A percentile compares a stretch with the other conserved stretches of the same genome.
These are phyloP conservation scores for Xerus rutilus DNA, from an alignment of 2,797 vertebrate species.

Conservation along the genomic window DNA sequence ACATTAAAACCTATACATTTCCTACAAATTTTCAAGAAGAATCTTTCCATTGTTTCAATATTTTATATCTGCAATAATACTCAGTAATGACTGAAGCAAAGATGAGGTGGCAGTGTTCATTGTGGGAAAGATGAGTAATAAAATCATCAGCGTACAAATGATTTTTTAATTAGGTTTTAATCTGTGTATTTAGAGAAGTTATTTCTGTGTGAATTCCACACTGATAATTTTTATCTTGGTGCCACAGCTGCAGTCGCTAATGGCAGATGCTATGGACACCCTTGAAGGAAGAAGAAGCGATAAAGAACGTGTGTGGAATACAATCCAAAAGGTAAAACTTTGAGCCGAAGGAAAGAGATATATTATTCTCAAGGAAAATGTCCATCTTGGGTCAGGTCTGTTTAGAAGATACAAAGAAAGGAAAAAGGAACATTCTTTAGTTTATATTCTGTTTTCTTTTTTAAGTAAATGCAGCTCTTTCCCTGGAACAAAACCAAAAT, in stretches of 20 bases:
- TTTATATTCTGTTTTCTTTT: conserved; percentile 6
- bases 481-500: conserved; percentile 13
- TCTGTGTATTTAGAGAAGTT: conserved; percentile 92
- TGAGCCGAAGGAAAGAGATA: conserved; percentile 70
- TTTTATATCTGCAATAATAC: conserved; percentile 83
- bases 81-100: conserved; percentile 82
- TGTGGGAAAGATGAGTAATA: conserved; percentile 91
- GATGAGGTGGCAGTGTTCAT: conserved; percentile 86
- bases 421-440: neutral
- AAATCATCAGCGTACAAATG: conserved; percentile 94
- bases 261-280: conserved; percentile 92
- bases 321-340: conserved; percentile 89
- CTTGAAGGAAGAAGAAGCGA: conserved; percentile 89
- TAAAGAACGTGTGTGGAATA: conserved; percentile 89
- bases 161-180: conserved; percentile 96
- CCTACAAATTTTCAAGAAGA: conserved; percentile 82
- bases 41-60: conserved; percentile 81
- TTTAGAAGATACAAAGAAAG: conserved; percentile 71
- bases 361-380: conserved; percentile 74
- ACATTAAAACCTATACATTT: conserved; percentile 81
- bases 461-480: conserved; percentile 18
- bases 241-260: conserved; percentile 92
- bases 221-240: conserved; percentile 93
- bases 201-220: conserved; percentile 90
- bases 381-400: conserved; percentile 73